A percentile compares a stretch with the other conserved stretches of the same genome.
Conservation (phyloP, 1,140 invertebrate genomes). For the Conus betulinus region DNA sequence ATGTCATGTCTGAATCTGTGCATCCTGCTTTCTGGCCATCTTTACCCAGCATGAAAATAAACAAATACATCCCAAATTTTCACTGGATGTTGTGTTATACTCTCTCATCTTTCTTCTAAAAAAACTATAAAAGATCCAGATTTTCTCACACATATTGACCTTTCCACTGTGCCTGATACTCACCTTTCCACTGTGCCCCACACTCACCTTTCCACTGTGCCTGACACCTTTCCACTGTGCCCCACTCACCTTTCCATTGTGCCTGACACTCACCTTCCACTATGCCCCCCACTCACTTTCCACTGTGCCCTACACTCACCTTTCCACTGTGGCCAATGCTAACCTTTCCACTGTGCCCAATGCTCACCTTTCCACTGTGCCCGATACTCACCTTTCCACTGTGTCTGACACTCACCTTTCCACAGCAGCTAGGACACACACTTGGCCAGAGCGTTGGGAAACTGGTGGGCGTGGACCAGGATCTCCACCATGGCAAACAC, state of each 20-base stretch:
- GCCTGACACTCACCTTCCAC: conserved; percentile 60
- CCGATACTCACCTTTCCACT: conserved; percentile 60
- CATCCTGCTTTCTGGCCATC: no score
- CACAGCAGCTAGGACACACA: conserved; percentile 63
- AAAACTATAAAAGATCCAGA: no score
- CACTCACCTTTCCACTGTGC: no score
- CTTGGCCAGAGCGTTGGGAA: conserved; percentile 63
- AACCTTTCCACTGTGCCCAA: not conserved
- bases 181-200: not conserved
- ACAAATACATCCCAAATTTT: no score
- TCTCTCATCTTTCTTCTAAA: no score
- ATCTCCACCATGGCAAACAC: conserved; percentile 40
- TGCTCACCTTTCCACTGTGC: conserved; percentile 61
- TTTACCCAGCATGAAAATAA: no score
- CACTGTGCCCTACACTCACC: no score
- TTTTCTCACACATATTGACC: not conserved
- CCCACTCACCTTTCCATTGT: conserved; percentile 60
- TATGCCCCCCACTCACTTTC: not conserved
- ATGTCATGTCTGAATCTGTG: no score
- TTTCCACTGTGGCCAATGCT: no score
- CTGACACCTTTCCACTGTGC: conserved; percentile 58
- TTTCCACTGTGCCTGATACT: no score
- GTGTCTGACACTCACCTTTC: conserved; percentile 53
- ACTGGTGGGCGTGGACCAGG: conserved; percentile 49
- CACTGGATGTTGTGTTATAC: no score